phyloP scores from a whole-genome alignment of 2,888 invertebrate genomes.

The Drosophila borealis region DNA sequence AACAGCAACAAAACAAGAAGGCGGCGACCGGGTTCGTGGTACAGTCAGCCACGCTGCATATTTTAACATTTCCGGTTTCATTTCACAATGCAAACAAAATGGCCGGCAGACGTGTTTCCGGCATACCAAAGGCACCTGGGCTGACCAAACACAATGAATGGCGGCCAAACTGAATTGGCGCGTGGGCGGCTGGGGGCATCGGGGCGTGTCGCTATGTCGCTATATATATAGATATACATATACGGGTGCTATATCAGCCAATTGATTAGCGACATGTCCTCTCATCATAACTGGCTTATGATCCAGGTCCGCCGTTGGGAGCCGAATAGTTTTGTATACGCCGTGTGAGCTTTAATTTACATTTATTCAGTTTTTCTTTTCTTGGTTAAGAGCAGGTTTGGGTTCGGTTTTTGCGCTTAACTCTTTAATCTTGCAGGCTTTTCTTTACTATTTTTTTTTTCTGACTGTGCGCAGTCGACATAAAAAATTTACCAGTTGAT shows the following conservation, averaged over 20 bases:
- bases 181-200: not conserved
- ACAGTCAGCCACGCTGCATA: slow-evolving; percentile 67
- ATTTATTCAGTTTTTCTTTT: slow-evolving; percentile 30
- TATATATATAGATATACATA: not conserved
- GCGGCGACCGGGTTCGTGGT: slow-evolving; percentile 30
- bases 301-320: slow-evolving; percentile 13
- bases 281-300: slow-evolving; percentile 64
- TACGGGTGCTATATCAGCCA: slow-evolving; percentile 34
- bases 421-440: slow-evolving; percentile 73
- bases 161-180: no score
- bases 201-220: slow-evolving; percentile 25
- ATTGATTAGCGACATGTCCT: slow-evolving; percentile 52
- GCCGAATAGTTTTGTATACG: slow-evolving; percentile 49
- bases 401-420: slow-evolving; percentile 61
- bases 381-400: slow-evolving; percentile 32
- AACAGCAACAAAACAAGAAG: slow-evolving; percentile 14
- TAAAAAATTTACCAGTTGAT: slow-evolving; percentile 82
- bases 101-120: slow-evolving; percentile 79
- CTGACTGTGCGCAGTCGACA: slow-evolving; percentile 56
- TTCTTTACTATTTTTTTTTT: slow-evolving; percentile 38
- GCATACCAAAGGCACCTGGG: slow-evolving; percentile 57
- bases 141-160: slow-evolving; percentile 25
- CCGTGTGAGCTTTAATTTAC: slow-evolving; percentile 43
- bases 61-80: slow-evolving; percentile 79
- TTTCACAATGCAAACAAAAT: slow-evolving; percentile 80